A percentile compares a stretch with the other conserved stretches of the same genome.
Evolutionary conservation across 1,140 invertebrate species (phyloP).

Genomic region (Caenorhabditis remanei): DNA sequence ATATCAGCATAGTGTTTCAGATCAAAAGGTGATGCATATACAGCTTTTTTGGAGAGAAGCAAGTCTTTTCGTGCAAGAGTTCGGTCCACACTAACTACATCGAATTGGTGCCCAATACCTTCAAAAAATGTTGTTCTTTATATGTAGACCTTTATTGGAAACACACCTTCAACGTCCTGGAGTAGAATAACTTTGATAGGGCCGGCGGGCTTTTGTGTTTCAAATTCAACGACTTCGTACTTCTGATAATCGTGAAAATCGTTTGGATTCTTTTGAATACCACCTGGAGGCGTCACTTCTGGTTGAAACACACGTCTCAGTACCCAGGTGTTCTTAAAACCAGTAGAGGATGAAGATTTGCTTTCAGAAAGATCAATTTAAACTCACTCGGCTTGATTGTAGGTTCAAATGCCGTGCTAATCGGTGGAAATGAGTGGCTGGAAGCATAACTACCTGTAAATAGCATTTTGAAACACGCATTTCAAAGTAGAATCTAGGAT

Average conservation of each 20-base stretch:
- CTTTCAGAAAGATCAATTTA: background rate
- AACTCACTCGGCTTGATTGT: slow-evolving; percentile 4
- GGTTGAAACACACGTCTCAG: slow-evolving; percentile 68
- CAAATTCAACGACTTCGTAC: slow-evolving; percentile 71
- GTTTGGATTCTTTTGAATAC: slow-evolving; percentile 66
- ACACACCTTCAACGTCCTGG: slow-evolving; percentile 76
- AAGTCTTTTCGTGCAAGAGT: slow-evolving; percentile 70
- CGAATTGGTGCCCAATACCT: slow-evolving; percentile 76
- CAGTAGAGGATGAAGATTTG: background rate
- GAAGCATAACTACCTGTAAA: slow-evolving; percentile 35
- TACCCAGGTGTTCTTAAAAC: slow-evolving; percentile 70
- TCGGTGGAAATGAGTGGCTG: background rate
- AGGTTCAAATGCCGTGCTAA: background rate
- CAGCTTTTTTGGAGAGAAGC: slow-evolving; percentile 71
- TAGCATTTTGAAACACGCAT: background rate
- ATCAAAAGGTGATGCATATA: slow-evolving; percentile 77
- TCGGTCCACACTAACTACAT: slow-evolving; percentile 71
- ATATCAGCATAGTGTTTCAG: slow-evolving; percentile 75
- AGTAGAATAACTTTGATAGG: slow-evolving; percentile 76
- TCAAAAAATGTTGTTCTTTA: background rate
- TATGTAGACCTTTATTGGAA: background rate
- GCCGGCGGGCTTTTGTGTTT: slow-evolving; percentile 65
- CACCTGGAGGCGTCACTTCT: slow-evolving; percentile 64
- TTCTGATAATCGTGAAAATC: slow-evolving; percentile 70
- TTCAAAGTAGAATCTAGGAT: background rate